Conservation (phyloP, 2,797 vertebrate genomes). For the Labroides dimidiatus region DNA sequence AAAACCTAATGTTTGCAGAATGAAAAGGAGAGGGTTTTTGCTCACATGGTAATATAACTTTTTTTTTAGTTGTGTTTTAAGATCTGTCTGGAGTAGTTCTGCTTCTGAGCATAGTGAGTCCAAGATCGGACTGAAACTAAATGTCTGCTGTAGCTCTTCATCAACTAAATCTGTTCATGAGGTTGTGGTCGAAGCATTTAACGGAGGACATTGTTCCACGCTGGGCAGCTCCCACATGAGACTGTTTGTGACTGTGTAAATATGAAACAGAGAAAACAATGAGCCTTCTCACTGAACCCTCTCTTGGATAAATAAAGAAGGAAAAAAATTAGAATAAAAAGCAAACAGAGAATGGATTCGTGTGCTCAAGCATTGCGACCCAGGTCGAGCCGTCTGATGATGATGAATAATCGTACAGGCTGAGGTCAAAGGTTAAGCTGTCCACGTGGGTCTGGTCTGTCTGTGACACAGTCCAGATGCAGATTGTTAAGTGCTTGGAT, state of each 20-base stretch:
- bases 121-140: neutral
- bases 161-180: constrained; percentile 4
- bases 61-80: too few relatives aligned
- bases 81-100: too few relatives aligned
- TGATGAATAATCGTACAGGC: constrained; percentile 74
- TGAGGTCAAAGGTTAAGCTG: constrained; percentile 68
- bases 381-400: constrained; percentile 53
- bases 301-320: constrained; percentile 35
- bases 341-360: constrained; percentile 37
- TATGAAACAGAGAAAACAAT: constrained; percentile 35
- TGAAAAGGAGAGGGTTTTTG: too few relatives aligned
- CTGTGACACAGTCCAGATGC: constrained; percentile 74
- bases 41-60: too few relatives aligned
- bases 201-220: constrained; percentile 14
- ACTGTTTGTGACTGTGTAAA: constrained; percentile 6
- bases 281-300: constrained; percentile 23
- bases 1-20: too few relatives aligned
- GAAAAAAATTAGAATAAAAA: constrained; percentile 30
- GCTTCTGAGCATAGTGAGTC: neutral
- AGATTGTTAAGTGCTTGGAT: constrained; percentile 49
- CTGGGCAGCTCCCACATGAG: neutral
- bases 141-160: neutral
- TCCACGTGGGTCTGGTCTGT: constrained; percentile 72
- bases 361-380: constrained; percentile 15
- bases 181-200: constrained; percentile 9